Evolutionary conservation across 2,888 invertebrate genomes (phyloP).

Genomic region (Bugulina stolonifera): DNA sequence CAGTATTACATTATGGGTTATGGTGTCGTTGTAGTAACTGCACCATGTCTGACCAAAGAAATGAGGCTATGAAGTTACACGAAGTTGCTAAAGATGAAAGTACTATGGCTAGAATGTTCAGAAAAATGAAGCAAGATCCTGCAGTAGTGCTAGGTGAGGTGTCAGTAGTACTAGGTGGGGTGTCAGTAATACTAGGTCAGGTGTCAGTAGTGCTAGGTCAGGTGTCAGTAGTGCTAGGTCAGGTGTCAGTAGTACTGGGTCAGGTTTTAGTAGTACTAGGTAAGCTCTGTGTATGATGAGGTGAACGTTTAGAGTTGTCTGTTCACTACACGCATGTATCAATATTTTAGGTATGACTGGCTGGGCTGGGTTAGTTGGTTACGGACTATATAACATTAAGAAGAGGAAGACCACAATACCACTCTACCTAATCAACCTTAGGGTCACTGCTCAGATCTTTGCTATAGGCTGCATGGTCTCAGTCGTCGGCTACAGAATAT

Average conservation of each 20-base stretch:
- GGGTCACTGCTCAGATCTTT: slow-evolving; percentile 11
- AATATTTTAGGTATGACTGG: not conserved
- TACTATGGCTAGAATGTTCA: not conserved
- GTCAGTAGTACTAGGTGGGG: too few relatives aligned
- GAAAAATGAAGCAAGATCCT: slow-evolving; percentile 16
- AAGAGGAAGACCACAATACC: slow-evolving; percentile 9
- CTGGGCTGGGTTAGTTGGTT: slow-evolving; percentile 16
- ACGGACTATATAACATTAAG: slow-evolving; percentile 5
- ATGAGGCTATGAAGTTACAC: not conserved
- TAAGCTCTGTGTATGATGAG: too few relatives aligned
- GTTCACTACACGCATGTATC: not conserved
- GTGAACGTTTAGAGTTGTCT: too few relatives aligned
- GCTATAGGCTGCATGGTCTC: slow-evolving; percentile 14
- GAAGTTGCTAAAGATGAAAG: not conserved
- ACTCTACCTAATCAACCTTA: not conserved
- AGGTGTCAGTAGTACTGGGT: too few relatives aligned
- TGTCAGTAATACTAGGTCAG: too few relatives aligned
- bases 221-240: too few relatives aligned
- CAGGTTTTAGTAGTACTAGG: too few relatives aligned
- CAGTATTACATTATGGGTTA: too few relatives aligned
- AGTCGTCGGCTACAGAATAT: not conserved
- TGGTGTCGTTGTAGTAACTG: too few relatives aligned
- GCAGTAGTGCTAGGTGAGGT: slow-evolving; percentile 8
- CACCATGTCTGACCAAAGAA: not conserved
- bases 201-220: too few relatives aligned